These are phyloP conservation scores for Pterocles gutturalis DNA, from an alignment of 2,113 vertebrate species.

Conservation along the genomic window DNA sequence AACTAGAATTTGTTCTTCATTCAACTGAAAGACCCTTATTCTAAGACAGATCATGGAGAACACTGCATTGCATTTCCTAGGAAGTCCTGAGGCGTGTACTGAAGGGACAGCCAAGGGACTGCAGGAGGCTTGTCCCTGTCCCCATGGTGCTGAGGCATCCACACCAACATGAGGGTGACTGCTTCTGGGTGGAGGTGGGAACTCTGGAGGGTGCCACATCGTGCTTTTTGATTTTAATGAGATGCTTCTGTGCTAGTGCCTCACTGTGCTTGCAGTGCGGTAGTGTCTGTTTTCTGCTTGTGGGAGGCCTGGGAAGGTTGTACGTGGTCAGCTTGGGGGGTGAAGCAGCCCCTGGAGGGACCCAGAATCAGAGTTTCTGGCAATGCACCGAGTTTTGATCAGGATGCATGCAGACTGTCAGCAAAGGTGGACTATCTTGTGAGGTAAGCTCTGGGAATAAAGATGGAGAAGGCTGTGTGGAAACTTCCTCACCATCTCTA, in stretches of 20 bases:
- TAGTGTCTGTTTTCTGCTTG: not conserved
- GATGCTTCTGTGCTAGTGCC: not conserved
- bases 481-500: not conserved
- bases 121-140: not conserved
- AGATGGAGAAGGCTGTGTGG: not conserved
- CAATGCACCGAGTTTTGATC: not conserved
- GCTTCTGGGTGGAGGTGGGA: not conserved
- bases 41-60: not conserved
- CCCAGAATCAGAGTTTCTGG: not conserved
- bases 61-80: not conserved
- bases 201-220: rapidly evolving
- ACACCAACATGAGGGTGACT: too few species aligned
- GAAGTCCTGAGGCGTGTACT: not conserved
- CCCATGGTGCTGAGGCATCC: not conserved
- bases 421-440: not conserved
- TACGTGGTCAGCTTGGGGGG: rapidly evolving
- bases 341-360: not conserved
- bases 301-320: not conserved
- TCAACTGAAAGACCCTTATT: not conserved
- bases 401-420: not conserved
- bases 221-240: not conserved
- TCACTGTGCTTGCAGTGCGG: not conserved
- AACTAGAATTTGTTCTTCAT: not conserved
- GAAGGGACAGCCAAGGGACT: not conserved
- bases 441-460: not conserved